Evolutionary conservation across 64 coral and sea anemone genomes (phyloP).

Genomic region (Porites australiensis): DNA sequence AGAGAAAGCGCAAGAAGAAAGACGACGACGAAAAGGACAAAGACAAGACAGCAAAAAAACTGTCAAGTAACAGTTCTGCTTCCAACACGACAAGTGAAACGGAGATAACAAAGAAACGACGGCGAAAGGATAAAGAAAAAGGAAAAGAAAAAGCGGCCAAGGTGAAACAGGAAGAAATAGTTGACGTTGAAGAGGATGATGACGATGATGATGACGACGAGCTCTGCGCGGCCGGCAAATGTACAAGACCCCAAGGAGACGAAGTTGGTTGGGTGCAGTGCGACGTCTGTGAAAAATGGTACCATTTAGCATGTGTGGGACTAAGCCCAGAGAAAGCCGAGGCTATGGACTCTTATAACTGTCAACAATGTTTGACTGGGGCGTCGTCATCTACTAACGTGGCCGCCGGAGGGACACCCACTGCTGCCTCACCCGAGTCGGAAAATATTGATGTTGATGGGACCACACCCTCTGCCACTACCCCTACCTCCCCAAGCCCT

Average conservation of each 20-base stretch:
- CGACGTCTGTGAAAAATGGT: conserved; percentile 94
- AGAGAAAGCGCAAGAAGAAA: conserved; percentile 85
- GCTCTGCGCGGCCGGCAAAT: conserved; percentile 76
- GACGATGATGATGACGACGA: conserved; percentile 88
- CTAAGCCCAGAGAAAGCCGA: conserved; percentile 80
- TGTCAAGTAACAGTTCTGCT: neutral
- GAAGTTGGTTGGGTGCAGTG: conserved; percentile 99
- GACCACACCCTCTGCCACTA: conserved; percentile 76
- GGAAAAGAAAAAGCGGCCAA: conserved; percentile 52
- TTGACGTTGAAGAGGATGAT: conserved; percentile 85
- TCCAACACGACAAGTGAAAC: conserved; percentile 6
- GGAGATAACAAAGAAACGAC: conserved; percentile 65
- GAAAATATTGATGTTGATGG: conserved; percentile 91
- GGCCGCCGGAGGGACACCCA: conserved; percentile 16
- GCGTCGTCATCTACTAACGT: conserved; percentile 32
- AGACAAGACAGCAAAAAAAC: conserved; percentile 33
- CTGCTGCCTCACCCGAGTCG: conserved; percentile 76
- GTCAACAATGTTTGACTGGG: conserved; percentile 45
- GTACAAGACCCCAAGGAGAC: conserved; percentile 84
- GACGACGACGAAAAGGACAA: conserved; percentile 77
- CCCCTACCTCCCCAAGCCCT: conserved; percentile 34
- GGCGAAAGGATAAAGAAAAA: conserved; percentile 51
- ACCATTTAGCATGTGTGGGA: conserved; percentile 85
- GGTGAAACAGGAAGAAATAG: conserved; percentile 69
- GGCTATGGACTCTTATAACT: conserved; percentile 92